These are phyloP conservation scores for honey bee (Apis mellifera) DNA, from an alignment of 1,140 invertebrate genomes.

Conservation along the genomic window Amel_HAv3.1 CM009941.2:16043501-16044000, in stretches of 20 bases:
- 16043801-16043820: conserved; percentile 17
- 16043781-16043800: conserved; percentile 28
- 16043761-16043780: conserved; percentile 51
- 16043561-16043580: conserved; percentile 15
- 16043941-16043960: neutral
- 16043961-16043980: conserved; percentile 8
- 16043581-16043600: conserved; percentile 5
- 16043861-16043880: conserved; percentile 19
- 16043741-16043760: conserved; percentile 45
- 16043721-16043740: conserved; percentile 56
- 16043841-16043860: conserved; percentile 39
- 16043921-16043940: conserved; percentile 31
- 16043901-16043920: conserved; percentile 45
- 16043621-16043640: conserved; percentile 22
- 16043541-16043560: conserved; percentile 4
- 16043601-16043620: conserved; percentile 19
- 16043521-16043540: conserved; percentile 7
- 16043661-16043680: conserved; percentile 48
- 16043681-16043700: conserved; percentile 41
- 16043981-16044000: neutral
- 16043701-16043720: conserved; percentile 43
- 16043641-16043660: conserved; percentile 49
- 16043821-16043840: conserved; percentile 56
- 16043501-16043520: conserved; percentile 11
- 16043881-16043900: conserved; percentile 38